Base-by-base conservation (phyloP, 92 coral and sea anemone species). In the Muricea muricata region DNA sequence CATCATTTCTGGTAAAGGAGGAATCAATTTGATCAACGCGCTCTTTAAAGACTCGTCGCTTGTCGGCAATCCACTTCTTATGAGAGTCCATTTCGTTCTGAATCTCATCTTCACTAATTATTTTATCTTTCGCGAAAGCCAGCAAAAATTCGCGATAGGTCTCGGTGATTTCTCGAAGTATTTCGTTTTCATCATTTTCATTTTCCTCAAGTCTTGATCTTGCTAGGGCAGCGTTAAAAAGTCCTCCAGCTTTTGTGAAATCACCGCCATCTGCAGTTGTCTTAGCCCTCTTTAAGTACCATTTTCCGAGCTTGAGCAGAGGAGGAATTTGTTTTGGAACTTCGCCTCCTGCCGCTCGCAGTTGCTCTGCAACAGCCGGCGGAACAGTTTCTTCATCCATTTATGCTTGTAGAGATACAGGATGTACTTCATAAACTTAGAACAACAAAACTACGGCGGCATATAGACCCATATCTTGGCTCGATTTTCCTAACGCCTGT, bases 11-110 rank as follows among this genome's bases (percentile, higher is more conserved):
- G 26, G 23, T 60, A 60, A 75, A 75, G 34, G 18, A 4, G 28
- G 65, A 25, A 75, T 48, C 63, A 23, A 75, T 75, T 14, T 75
- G 42, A 42, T 75, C 32, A 75, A 75, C 60, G 14, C 81, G 65
- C 65, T 46, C 8, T 28, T 48, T 46, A 3, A 75, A 25, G n/a
- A 23, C 31, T 21, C 34, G 13, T 48, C 81, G 48, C 29, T 75
- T 66, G 32, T 2, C 0, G 20, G 39, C 81, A 28, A 75, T 65
- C 15, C 48, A 75, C 40, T 75, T 24, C 65, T 75, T 75, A 48
- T 75, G 81, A 75, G 40, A 48, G 29, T 48, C 12, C 7, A 75
- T 48, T 75, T 75, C 81, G 29, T 75, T 48, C 17, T 42, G 81
- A 75, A 75, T 48, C 37, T 75, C 81, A n/a, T 52, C 81, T 25